Base-by-base conservation (phyloP, 2,113 vertebrate species). In the Stigmatopora nigra region DNA sequence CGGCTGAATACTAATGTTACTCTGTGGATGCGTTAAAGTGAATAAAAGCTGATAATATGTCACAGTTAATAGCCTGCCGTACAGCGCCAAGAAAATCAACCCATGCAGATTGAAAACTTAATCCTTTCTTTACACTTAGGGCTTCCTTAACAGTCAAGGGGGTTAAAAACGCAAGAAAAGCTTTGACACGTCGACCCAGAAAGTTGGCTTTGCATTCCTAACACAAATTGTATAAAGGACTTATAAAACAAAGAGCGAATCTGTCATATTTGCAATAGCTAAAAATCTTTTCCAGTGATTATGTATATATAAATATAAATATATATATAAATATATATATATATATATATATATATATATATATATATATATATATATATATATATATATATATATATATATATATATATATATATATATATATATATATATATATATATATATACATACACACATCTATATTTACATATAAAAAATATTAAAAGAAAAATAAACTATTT, bases 1-100 rank as follows among this genome's bases (percentile, higher is more conserved):
- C 19, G 15, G 59, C 59, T 22, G 46, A 35, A 49, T 63, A 25
- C 46, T 63, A 63, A 63, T 63, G 61, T 63, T 49, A n/a, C 61
- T 63, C 46, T 51, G 46, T 13, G 61, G 61, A 49, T 63, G 61
- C 25, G 61, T 63, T 48, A 36, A 63, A 63, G 22, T 63, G 61
- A 49, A 49, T 63, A 51, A 35, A 63, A 63, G 22, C 46, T 49
- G 25, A 63, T 63, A 49, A 36, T 49, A 63, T 63, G 61, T 48
- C 61, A 63, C 49, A 49, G 25, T 63, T 63, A 63, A 63, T 36
- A 63, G 46, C 61, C 31, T 35, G 16, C 5, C 17, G 46, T 51
- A 16, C 46, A 13, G 11, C 25, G 6, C 46, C 46, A 49, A 63
- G 47, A 49, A 63, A 51, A 11, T 63, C 20, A 35, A 62, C 45